Evolutionary conservation across 2,888 invertebrate species (phyloP), one percentile per base, ranked within the genome.

Genomic region (Crioceris asparagi): DNA sequence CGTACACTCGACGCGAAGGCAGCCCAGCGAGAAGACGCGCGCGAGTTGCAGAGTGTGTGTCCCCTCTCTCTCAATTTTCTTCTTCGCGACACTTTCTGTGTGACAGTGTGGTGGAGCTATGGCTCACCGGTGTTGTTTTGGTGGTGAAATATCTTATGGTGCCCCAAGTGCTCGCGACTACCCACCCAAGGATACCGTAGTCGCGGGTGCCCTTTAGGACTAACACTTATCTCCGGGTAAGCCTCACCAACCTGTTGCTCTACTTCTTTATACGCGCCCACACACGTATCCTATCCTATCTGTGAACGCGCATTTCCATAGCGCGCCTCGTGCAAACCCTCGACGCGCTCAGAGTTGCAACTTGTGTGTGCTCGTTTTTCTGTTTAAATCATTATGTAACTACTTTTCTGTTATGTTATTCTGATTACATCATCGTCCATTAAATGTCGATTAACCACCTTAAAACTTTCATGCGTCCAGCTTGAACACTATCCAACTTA

Each of bases 171-270:
- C 55, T 59, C 56, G 58, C 57, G 59, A 50, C 54, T 49, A 49
- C 53, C 57, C 54, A 47, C 50, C 54, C 48, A 50, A 52, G 56
- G 54, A 54, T 55, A 47, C 49, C 43, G 51, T 48, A 48, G 53
- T 54, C 56, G 56, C 57, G 55, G 53, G 56, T 57, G 56, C 56
- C 55, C 53, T 59, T 53, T 60, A 59, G 60, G 59, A 60, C 51
- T 54, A 52, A 48, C 43, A 43, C 41, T 42, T 53, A 14, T 55
- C 48, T 54, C 51, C 54, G 55, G 56, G 59, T 60, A 54, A 56
- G 57, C 54, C 36, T 32, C 39, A 40, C 39, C 48, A 47, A 51
- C 53, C 53, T 54, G 52, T 55, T 50, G 51, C 46, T 43, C 30
- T 35, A 16, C 34, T 36, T 40, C n/a, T n/a, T 15, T 30, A n/a